phyloP scores from a whole-genome alignment of 2,888 invertebrate species.

The Scaptomyza reducta region DNA sequence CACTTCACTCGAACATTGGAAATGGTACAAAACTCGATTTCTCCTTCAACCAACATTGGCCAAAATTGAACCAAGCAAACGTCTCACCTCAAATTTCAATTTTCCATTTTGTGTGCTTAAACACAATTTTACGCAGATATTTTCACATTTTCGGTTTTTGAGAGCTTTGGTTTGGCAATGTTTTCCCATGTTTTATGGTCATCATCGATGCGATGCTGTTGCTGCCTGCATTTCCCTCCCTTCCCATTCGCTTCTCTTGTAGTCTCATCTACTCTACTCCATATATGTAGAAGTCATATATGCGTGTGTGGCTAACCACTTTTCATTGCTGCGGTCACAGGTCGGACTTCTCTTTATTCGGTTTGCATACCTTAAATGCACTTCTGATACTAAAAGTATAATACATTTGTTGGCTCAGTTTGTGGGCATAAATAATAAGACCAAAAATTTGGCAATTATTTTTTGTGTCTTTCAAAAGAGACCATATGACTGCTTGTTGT shows the following conservation, averaged over 20 bases:
- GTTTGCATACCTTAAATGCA: conserved; percentile 19
- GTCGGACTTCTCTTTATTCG: conserved; percentile 31
- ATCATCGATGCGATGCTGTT: conserved; percentile 26
- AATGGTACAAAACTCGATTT: not conserved
- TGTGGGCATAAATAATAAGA: conserved; percentile 16
- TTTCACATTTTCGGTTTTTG: conserved; percentile 31
- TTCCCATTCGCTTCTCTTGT: not conserved
- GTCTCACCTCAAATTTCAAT: conserved; percentile 61
- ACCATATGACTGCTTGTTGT: too few species aligned
- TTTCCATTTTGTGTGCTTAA: conserved; percentile 42
- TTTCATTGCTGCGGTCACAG: conserved; percentile 66
- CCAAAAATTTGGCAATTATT: conserved; percentile 11
- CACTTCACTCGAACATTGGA: conserved; percentile 12
- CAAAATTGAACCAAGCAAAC: conserved; percentile 3
- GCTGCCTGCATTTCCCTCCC: not conserved
- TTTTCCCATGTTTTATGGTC: conserved; percentile 48
- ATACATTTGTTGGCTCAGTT: conserved; percentile 23
- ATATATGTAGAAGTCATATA: conserved; percentile 5
- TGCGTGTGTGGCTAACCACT: conserved; percentile 58
- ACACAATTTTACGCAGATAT: conserved; percentile 47
- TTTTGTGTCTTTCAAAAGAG: not conserved
- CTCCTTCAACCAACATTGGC: conserved; percentile 1
- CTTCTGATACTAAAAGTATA: conserved; percentile 21
- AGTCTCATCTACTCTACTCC: not conserved
- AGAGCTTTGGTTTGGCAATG: conserved; percentile 28